These are phyloP conservation scores for Anarhynchus alexandrinus DNA, from an alignment of 2,113 vertebrate genomes.

Conservation along the genomic window DNA sequence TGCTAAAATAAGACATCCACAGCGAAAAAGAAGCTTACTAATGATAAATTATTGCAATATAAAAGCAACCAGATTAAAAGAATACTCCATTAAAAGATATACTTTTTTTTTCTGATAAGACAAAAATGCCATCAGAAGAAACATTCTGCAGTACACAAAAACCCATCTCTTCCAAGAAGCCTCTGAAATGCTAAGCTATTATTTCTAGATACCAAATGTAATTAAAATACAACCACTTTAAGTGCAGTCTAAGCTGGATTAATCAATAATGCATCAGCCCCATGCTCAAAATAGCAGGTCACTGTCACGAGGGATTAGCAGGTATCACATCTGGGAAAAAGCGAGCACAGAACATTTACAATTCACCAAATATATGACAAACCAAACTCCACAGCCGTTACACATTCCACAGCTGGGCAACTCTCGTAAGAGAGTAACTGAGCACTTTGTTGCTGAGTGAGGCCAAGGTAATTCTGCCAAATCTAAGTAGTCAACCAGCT, in stretches of 20 bases:
- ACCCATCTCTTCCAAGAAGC: neutral
- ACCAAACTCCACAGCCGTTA: neutral
- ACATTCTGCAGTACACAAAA: neutral
- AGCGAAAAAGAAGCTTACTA: neutral
- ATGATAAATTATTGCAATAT: neutral
- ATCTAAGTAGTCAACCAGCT: neutral
- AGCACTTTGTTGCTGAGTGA: neutral
- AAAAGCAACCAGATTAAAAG: constrained; percentile 1
- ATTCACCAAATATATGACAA: neutral
- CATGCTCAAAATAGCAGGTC: constrained; percentile 33
- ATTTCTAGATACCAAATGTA: constrained; percentile 6
- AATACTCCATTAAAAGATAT: neutral
- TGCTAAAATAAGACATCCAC: neutral
- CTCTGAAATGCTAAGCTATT: constrained; percentile 12
- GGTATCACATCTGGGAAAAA: neutral
- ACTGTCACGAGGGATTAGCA: constrained; percentile 14
- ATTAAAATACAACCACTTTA: constrained; percentile 25
- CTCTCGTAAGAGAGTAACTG: neutral
- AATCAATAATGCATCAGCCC: constrained; percentile 55
- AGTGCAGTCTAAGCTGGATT: neutral
- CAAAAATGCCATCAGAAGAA: neutral
- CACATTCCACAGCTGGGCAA: neutral
- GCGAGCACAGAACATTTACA: neutral
- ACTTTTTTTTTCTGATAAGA: neutral
- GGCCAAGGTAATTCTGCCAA: neutral